Evolutionary conservation across 2,888 invertebrate genomes (phyloP).

Genomic region (Orchesellides sinensis): DNA sequence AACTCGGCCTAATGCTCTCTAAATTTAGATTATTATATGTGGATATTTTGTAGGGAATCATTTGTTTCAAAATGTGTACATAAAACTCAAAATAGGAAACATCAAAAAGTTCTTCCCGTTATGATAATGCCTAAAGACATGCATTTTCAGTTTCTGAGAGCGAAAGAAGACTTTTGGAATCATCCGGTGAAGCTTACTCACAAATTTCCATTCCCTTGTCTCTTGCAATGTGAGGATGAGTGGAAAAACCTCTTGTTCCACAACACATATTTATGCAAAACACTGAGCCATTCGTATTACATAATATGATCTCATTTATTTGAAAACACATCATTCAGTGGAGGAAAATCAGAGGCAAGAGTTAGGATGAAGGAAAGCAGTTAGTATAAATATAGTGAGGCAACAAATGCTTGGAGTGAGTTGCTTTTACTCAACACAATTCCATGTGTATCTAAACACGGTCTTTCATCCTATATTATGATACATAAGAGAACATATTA

Average conservation of each 20-base stretch:
- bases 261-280: conserved; percentile 58
- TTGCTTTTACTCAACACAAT: too few species aligned
- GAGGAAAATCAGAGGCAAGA: conserved; percentile 14
- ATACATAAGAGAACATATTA: neutral
- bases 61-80: conserved; percentile 7
- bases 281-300: conserved; percentile 52
- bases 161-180: conserved; percentile 8
- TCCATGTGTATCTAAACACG: conserved; percentile 4
- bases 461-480: neutral
- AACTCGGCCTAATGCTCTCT: too few species aligned
- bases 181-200: conserved; percentile 14
- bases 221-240: neutral
- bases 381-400: too few species aligned
- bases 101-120: conserved; percentile 34
- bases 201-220: neutral
- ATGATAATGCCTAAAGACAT: conserved; percentile 14
- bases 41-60: neutral
- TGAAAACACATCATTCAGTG: conserved; percentile 49
- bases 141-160: conserved; percentile 40
- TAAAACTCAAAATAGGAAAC: conserved; percentile 9
- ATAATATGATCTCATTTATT: conserved; percentile 56
- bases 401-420: too few species aligned
- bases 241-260: conserved; percentile 29
- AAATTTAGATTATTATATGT: too few species aligned
- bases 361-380: conserved; percentile 16